Base-by-base conservation (phyloP, 2,888 invertebrate species). In the Lasioglossum malachurum region DNA sequence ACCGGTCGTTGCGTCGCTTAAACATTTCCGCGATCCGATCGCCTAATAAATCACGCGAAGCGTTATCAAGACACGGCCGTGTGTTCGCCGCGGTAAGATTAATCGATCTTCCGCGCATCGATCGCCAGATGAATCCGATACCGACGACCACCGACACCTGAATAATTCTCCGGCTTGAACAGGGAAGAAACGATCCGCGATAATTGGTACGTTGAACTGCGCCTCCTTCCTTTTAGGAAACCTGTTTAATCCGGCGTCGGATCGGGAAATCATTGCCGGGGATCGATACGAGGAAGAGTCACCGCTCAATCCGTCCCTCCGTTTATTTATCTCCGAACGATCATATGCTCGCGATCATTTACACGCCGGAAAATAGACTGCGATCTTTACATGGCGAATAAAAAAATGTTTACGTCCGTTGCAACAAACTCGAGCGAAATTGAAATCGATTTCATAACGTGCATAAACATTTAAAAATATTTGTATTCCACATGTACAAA, bases 131-230 rank as follows among this genome's bases (percentile, higher is more conserved):
- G 23, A 81, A 84, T 83, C 64, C 77, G 82, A 82, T 69, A 84
- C 57, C 44, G 27, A 71, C 41, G 35, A 73, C 60, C 73, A 76
- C 53, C 79, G 73, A 83, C 75, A 64, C 73, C 74, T 46, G 80
- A 79, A 87, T 87, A 84, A 89, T 89, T 84, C 72, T 85, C 75
- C 74, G 76, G 71, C 64, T 31, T 60, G 49, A 46, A 41, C 12
- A 16, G 49, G 75, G 53, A 67, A 76, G 82, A 60, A 44, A 72
- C 53, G 72, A 75, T 80, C 88, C 23, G 78, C 57, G 83, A 87
- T 90, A 82, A 87, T 90, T 80, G 67, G 71, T 64, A 67, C 80
- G 75, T 81, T 79, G 82, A 87, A 81, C 78, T 69, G 71, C 41
- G 41, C 35, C 82, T 41, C 82, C 57, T 75, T 88, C 67, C 80